A percentile compares a stretch with the other conserved stretches of the same genome.
Evolutionary conservation across 2,113 vertebrate species (phyloP).

Genomic region (Mus spicilegus): DNA sequence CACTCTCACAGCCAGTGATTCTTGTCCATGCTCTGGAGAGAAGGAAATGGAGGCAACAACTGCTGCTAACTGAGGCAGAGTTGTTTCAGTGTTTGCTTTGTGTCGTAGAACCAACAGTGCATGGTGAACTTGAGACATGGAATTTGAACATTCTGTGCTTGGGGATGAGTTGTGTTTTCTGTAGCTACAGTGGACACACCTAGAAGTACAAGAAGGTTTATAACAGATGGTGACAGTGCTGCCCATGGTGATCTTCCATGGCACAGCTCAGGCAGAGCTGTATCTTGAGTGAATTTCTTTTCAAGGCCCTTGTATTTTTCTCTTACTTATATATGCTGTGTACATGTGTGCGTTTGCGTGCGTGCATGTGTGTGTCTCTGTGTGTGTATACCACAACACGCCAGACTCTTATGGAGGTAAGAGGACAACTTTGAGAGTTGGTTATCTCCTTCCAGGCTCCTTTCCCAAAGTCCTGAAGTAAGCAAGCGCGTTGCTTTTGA

Average conservation of each 20-base stretch:
- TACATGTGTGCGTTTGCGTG: not conserved
- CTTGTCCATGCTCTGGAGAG: not conserved
- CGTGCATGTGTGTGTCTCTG: not conserved
- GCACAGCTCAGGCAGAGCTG: not conserved
- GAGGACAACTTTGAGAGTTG: not conserved
- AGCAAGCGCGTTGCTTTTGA: slow-evolving; percentile 20
- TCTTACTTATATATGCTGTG: not conserved
- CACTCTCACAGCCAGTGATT: not conserved
- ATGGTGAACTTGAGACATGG: not conserved
- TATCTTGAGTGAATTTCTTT: not conserved
- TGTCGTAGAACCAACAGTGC: not conserved
- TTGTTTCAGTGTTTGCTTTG: not conserved
- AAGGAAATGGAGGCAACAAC: not conserved
- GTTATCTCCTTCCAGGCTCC: not conserved
- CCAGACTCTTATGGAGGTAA: not conserved
- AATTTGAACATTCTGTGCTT: not conserved
- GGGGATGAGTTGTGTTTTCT: not conserved
- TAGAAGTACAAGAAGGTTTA: not conserved
- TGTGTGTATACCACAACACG: not conserved
- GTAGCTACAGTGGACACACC: not conserved
- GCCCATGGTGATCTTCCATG: not conserved
- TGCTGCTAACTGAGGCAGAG: not conserved
- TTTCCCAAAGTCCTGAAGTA: not conserved
- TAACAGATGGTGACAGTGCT: not conserved
- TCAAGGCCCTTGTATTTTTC: not conserved